Evolutionary conservation across 1,140 invertebrate genomes (phyloP), one percentile per base, ranked within the genome.

Genomic region (Cyrtorhinus lividipennis): DNA sequence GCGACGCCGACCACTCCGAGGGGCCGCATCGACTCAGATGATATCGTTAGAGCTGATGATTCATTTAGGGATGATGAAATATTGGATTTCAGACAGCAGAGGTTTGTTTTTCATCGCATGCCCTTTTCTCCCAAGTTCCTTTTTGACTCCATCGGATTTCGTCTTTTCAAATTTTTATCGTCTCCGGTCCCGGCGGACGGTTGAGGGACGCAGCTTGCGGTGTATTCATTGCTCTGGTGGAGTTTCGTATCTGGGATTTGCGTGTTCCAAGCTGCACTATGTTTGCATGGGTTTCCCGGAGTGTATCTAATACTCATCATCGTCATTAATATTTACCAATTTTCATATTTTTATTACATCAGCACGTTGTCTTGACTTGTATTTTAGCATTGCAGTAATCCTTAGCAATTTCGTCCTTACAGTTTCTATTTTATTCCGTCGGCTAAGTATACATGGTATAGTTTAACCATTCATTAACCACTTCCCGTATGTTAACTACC

Each of bases 1-100:
- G 12, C 48, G 5, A 22, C 12, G 18, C 48, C 48, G 8, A 13
- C 48, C 12, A 53, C 48, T 15, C 5, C 48, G 5, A 20, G 20
- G 5, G 48, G 48, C 8, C 12, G 48, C 10, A 20, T 22, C 10
- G 48, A 10, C 10, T 5, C 48, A 5, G 48, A 22, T 20, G 48
- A 53, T 53, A 53, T 53, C 12, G 20, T 53, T 53, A 53, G 48
- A 53, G 48, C 48, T 5, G 48, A 53, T 53, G 48, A 53, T 53
- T 10, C 10, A 5, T 53, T 13, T 53, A 53, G 48, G 48, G 48
- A 12, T 15, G 48, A 53, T 53, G 48, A 53, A 13, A 38, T 8
- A 5, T 38, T 38, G 30, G 30, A 38, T 38, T 38, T 38, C 5
- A 38, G 30, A 20, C 10, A 10, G 8, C 48, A 12, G 20, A 53